Conservation (phyloP, 2,888 invertebrate species). For the Sepioteuthis lessoniana region DNA sequence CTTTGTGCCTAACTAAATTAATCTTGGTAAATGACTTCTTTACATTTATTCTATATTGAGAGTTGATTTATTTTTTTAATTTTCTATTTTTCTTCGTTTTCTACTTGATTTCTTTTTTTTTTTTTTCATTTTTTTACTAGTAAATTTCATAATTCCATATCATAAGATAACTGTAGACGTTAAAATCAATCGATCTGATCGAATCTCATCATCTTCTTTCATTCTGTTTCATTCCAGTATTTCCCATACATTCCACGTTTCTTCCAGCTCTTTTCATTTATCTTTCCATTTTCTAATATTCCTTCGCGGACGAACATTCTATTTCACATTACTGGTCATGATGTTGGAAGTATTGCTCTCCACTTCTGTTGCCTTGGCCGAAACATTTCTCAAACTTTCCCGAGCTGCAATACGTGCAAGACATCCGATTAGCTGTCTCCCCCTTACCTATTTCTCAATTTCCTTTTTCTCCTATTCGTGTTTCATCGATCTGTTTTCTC, state of each 20-base stretch:
- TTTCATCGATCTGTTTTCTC: conserved; percentile 38
- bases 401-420: neutral
- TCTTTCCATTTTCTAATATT: neutral
- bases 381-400: neutral
- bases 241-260: neutral
- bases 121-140: no score
- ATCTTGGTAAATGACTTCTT: no score
- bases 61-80: no score
- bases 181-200: no score
- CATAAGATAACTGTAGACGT: no score
- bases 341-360: neutral
- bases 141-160: no score
- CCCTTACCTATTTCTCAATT: conserved; percentile 45
- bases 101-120: no score
- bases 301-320: neutral
- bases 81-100: no score
- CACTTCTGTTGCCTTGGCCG: neutral
- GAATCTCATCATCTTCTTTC: neutral
- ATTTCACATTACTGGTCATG: neutral
- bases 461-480: neutral
- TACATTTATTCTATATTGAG: no score
- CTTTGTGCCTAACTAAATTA: no score
- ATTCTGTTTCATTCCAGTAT: neutral
- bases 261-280: neutral
- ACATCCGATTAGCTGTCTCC: neutral